These are phyloP conservation scores for Ips typographus DNA, from an alignment of 1,140 invertebrate genomes.

Conservation along the genomic window DNA sequence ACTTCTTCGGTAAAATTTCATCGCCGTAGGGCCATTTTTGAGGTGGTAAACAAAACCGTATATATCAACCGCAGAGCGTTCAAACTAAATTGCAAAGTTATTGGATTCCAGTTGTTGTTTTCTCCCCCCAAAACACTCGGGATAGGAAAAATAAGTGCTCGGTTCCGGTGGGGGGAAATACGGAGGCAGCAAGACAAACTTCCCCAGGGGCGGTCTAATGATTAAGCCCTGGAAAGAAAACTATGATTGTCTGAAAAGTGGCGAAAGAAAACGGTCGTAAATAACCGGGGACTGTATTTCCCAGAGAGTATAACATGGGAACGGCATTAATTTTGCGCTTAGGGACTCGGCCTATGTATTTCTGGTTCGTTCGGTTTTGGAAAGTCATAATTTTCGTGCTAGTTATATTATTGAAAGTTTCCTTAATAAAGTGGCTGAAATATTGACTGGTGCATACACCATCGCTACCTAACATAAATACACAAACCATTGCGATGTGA, in stretches of 20 bases:
- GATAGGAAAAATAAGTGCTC: constrained; percentile 35
- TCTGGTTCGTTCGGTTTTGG: too few species aligned
- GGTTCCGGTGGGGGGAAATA: constrained; percentile 13
- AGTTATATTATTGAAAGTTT: too few species aligned
- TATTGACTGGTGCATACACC: too few species aligned
- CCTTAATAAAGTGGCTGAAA: too few species aligned
- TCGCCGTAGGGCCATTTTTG: background rate
- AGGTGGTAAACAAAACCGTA: constrained; percentile 14
- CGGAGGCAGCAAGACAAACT: constrained; percentile 29
- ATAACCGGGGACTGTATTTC: constrained; percentile 34
- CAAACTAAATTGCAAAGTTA: constrained; percentile 32
- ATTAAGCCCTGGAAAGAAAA: constrained; percentile 42
- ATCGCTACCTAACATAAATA: too few species aligned
- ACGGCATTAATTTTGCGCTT: constrained; percentile 25
- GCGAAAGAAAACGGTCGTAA: constrained; percentile 45
- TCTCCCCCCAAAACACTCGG: constrained; percentile 22
- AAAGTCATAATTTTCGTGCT: too few species aligned
- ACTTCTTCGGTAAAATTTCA: too few species aligned
- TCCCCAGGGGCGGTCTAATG: constrained; percentile 32
- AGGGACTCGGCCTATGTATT: background rate
- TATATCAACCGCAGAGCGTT: constrained; percentile 18
- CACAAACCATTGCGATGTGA: too few species aligned
- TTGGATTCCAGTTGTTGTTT: constrained; percentile 33
- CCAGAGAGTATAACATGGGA: constrained; percentile 25
- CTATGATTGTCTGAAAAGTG: constrained; percentile 48